phyloP scores from a whole-genome alignment of 2,113 vertebrate species.

The Calyptomena viridis region DNA sequence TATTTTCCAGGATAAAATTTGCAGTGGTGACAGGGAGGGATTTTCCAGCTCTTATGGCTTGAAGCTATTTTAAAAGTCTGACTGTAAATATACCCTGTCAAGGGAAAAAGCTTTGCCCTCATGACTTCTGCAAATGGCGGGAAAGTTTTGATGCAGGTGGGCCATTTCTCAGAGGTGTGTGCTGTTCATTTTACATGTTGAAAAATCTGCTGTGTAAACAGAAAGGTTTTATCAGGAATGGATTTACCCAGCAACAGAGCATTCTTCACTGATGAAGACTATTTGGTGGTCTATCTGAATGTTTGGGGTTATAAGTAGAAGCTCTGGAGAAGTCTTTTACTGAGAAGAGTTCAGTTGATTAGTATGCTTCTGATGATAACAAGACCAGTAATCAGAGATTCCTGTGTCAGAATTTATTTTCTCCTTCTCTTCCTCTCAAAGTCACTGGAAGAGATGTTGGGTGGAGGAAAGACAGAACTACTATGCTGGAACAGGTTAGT shows the following conservation, averaged over 20 bases:
- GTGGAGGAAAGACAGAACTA: neutral
- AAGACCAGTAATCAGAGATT: neutral
- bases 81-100: neutral
- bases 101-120: neutral
- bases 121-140: neutral
- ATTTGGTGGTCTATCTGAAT: neutral
- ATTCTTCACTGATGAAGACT: neutral
- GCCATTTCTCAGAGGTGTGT: neutral
- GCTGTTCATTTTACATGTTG: neutral
- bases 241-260: neutral
- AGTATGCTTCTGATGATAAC: neutral
- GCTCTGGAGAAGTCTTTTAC: neutral
- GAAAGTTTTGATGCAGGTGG: neutral
- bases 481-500: neutral
- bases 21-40: neutral
- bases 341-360: neutral
- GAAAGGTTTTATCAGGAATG: neutral
- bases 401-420: neutral
- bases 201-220: neutral
- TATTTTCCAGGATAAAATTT: neutral
- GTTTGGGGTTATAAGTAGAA: neutral
- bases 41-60: neutral
- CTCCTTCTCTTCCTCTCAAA: neutral
- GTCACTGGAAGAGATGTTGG: neutral
- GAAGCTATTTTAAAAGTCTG: neutral